Conservation (phyloP, 2,797 vertebrate species). For the Melopsittacus undulatus region DNA sequence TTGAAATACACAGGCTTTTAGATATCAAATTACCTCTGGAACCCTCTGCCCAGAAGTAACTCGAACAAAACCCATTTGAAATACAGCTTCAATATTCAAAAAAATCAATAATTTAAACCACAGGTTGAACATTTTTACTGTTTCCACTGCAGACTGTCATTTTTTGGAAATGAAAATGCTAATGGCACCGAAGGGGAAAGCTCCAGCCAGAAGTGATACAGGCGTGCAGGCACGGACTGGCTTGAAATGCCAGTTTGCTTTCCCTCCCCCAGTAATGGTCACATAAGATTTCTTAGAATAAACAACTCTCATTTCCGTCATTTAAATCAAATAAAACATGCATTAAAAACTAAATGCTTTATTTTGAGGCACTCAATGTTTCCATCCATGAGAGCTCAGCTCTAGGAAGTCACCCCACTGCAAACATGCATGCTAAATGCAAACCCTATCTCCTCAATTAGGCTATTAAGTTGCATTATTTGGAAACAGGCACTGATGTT, state of each 20-base stretch:
- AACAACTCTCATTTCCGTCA: slow-evolving; percentile 64
- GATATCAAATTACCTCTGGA: slow-evolving; percentile 81
- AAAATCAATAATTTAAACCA: slow-evolving; percentile 86
- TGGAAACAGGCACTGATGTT: not conserved
- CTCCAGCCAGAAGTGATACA: slow-evolving; percentile 69
- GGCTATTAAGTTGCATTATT: slow-evolving; percentile 16
- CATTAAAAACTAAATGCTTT: not conserved
- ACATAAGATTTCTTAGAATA: slow-evolving; percentile 75
- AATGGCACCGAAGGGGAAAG: slow-evolving; percentile 77
- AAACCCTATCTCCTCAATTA: slow-evolving; percentile 21
- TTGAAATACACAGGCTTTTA: slow-evolving; percentile 75
- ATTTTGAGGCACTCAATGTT: slow-evolving; percentile 40
- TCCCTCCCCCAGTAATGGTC: slow-evolving; percentile 42
- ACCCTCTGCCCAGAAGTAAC: slow-evolving; percentile 72
- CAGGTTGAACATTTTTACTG: slow-evolving; percentile 81
- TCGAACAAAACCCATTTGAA: slow-evolving; percentile 81
- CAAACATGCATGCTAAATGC: slow-evolving; percentile 48
- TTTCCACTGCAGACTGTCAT: slow-evolving; percentile 75
- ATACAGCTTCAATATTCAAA: slow-evolving; percentile 83
- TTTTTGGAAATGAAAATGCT: slow-evolving; percentile 82
- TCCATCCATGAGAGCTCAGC: slow-evolving; percentile 34
- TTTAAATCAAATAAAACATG: not conserved
- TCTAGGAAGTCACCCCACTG: slow-evolving; percentile 35
- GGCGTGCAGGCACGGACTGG: slow-evolving; percentile 61
- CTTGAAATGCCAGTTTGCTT: slow-evolving; percentile 58